Evolutionary conservation across 2,888 invertebrate species (phyloP).

Genomic region (Operophtera brumata): DNA sequence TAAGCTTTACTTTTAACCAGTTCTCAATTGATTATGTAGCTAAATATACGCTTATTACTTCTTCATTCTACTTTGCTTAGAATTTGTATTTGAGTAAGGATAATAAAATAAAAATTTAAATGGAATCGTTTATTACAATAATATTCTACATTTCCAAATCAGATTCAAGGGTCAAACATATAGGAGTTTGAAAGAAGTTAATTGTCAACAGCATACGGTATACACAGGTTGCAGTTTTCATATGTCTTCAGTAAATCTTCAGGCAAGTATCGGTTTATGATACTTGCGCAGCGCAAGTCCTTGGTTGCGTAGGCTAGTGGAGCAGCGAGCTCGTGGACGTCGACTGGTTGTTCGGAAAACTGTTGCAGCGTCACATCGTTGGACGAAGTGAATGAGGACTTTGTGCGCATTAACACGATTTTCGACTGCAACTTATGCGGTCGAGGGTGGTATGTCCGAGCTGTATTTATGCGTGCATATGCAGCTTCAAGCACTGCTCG

Average conservation of each 20-base stretch:
- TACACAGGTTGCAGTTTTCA: constrained; percentile 40
- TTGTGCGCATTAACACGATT: constrained; percentile 42
- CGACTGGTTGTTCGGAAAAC: constrained; percentile 39
- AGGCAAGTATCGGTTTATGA: constrained; percentile 48
- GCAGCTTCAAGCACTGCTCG: constrained; percentile 44
- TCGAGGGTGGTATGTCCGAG: constrained; percentile 28
- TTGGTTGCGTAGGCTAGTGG: constrained; percentile 34
- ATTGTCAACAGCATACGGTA: not conserved
- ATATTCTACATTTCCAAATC: no score
- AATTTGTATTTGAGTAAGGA: no score
- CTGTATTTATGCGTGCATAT: constrained; percentile 38
- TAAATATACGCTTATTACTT: no score
- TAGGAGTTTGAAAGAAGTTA: no score
- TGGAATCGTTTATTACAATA: no score
- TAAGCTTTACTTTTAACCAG: no score
- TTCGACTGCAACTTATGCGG: constrained; percentile 40
- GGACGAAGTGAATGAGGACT: not conserved
- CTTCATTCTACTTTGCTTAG: no score
- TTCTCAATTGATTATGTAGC: no score
- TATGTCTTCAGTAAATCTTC: constrained; percentile 36
- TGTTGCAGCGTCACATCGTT: constrained; percentile 12
- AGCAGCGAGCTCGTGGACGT: constrained; percentile 38
- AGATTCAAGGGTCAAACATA: no score
- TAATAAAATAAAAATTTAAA: no score
- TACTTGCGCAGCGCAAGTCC: constrained; percentile 42